Evolutionary conservation across 2,888 invertebrate species (phyloP).

Genomic region (Thymelicus acteon): DNA sequence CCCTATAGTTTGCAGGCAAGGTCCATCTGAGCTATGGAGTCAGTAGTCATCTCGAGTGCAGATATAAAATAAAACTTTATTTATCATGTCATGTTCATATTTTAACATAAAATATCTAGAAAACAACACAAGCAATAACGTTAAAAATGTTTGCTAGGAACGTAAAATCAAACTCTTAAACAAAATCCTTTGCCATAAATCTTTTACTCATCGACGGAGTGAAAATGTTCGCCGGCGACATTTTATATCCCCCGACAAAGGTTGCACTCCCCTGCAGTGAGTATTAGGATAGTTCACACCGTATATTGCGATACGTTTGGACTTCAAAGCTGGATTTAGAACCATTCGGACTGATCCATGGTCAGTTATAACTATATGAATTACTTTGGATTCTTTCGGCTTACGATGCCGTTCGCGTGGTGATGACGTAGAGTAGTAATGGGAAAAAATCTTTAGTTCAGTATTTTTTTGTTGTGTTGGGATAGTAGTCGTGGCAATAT

Average conservation of each 20-base stretch:
- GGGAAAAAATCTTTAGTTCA: neutral
- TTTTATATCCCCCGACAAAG: conserved; percentile 5
- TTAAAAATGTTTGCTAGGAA: neutral
- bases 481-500: too few relatives aligned
- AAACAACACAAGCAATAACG: neutral
- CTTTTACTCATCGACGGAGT: neutral
- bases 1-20: too few relatives aligned
- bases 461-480: neutral
- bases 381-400: neutral
- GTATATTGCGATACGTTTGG: conserved; percentile 12
- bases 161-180: conserved; percentile 4
- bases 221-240: conserved; percentile 2
- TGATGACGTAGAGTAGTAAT: neutral
- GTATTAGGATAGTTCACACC: conserved; percentile 20
- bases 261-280: conserved; percentile 6
- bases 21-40: too few relatives aligned
- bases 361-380: conserved; percentile 2
- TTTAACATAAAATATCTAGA: too few relatives aligned
- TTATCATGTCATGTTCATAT: too few relatives aligned
- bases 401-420: neutral
- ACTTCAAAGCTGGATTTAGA: conserved; percentile 15
- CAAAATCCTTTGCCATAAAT: neutral
- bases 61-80: too few relatives aligned
- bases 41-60: too few relatives aligned
- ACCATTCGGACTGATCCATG: conserved; percentile 7